Evolutionary conservation across 1,140 invertebrate genomes (phyloP).

Genomic region (Drosophila yakuba): DNA sequence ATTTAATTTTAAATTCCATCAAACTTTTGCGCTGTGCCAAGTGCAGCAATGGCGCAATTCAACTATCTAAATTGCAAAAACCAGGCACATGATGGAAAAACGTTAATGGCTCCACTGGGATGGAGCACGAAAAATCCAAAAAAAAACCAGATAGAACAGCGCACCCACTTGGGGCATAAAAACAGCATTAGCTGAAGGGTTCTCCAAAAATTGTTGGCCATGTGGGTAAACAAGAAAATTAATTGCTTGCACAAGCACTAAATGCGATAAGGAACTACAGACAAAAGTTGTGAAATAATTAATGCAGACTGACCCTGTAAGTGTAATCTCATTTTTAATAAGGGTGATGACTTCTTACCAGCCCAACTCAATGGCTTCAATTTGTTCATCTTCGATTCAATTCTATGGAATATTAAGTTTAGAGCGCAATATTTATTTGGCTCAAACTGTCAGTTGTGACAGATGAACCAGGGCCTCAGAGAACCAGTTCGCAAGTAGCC

Average conservation of each 20-base stretch:
- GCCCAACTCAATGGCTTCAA: background rate
- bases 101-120: constrained; percentile 48
- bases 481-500: background rate
- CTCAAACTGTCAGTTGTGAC: background rate
- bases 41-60: constrained; percentile 12
- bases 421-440: background rate
- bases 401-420: background rate
- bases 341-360: no score
- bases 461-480: background rate
- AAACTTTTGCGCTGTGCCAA: constrained; percentile 8
- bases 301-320: background rate
- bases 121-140: background rate
- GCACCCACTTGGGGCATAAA: constrained; percentile 18
- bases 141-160: constrained; percentile 1
- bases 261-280: constrained; percentile 21
- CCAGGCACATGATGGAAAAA: constrained; percentile 27
- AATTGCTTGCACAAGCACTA: constrained; percentile 30
- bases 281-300: constrained; percentile 24
- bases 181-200: constrained; percentile 33
- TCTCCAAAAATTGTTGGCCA: constrained; percentile 42
- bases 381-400: background rate
- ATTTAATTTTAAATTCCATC: constrained; percentile 41
- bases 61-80: constrained; percentile 40
- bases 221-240: constrained; percentile 49
- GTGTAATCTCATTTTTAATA: no score